Evolutionary conservation across 2,888 invertebrate genomes (phyloP).

Genomic region (Ditylenchus weischeri): DNA sequence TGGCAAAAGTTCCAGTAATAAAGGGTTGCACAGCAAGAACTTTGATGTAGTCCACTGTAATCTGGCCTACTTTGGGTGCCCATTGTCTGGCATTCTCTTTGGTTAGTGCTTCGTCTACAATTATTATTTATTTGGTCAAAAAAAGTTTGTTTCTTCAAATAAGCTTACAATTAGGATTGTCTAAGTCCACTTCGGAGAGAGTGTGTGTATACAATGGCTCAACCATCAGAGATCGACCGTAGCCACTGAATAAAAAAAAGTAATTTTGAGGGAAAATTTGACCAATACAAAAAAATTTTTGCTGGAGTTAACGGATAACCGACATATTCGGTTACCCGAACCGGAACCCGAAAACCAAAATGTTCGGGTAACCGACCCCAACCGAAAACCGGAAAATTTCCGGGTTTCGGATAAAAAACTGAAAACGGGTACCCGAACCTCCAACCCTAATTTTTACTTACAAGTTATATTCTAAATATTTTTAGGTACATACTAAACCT

Average conservation of each 20-base stretch:
- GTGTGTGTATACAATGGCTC: conserved; percentile 1
- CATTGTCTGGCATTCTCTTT: conserved; percentile 8
- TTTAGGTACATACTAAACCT: no score
- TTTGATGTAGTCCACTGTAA: conserved; percentile 9
- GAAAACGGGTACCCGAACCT: no score
- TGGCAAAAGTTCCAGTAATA: conserved; percentile 10
- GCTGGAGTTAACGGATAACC: no score
- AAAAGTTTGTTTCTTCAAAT: background rate
- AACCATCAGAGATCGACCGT: conserved; percentile 4
- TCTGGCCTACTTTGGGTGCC: background rate
- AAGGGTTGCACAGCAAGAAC: conserved; percentile 8
- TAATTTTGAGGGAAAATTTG: no score
- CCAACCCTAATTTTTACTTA: no score
- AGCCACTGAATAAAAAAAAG: conserved; percentile 3
- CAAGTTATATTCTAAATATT: no score
- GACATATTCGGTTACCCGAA: no score
- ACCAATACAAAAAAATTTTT: no score
- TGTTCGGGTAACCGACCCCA: no score
- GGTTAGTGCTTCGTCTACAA: conserved; percentile 3
- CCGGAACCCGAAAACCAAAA: no score
- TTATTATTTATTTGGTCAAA: background rate
- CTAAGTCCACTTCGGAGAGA: conserved; percentile 3
- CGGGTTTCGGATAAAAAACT: no score
- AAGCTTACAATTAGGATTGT: background rate
- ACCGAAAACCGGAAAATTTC: no score